Percentiles rank a stretch among this genome's conserved stretches.
These are phyloP conservation scores for Andrena dorsata DNA, from an alignment of 2,888 invertebrate species.

Conservation along the genomic window DNA sequence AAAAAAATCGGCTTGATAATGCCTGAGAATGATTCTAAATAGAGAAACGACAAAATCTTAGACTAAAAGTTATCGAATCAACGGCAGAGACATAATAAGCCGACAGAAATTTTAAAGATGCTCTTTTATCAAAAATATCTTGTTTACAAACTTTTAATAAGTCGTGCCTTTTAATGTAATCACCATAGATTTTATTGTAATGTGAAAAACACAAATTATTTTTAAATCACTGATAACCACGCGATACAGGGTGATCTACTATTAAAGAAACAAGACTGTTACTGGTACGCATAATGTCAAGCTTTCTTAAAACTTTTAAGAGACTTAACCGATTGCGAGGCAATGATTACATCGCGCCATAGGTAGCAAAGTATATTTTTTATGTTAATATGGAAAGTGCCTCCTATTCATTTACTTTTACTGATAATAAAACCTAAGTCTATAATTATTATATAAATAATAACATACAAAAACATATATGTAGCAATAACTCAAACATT, in stretches of 20 bases:
- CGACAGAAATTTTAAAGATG: constrained; percentile 74
- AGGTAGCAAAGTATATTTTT: constrained; percentile 64
- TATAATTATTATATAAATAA: constrained; percentile 56
- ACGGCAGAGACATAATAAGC: constrained; percentile 44
- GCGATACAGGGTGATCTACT: constrained; percentile 74
- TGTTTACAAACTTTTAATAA: constrained; percentile 80
- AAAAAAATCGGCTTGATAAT: constrained; percentile 53
- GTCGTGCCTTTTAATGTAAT: constrained; percentile 82
- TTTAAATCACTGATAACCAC: constrained; percentile 77
- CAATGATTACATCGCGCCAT: constrained; percentile 54
- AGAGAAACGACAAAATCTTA: constrained; percentile 46
- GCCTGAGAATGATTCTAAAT: constrained; percentile 57
- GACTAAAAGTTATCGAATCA: constrained; percentile 47
- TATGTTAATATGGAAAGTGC: constrained; percentile 73
- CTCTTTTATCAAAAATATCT: constrained; percentile 77
- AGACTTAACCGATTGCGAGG: constrained; percentile 53
- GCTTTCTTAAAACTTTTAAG: constrained; percentile 64
- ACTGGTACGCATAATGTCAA: constrained; percentile 67
- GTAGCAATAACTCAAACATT: constrained; percentile 52
- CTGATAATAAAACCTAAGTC: constrained; percentile 57
- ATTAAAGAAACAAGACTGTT: constrained; percentile 75
- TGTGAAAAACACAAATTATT: constrained; percentile 77
- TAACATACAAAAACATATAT: constrained; percentile 35
- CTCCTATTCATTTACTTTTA: constrained; percentile 75
- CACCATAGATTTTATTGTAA: constrained; percentile 79